Conservation (phyloP, 2,113 vertebrate species). For the Nesogale talazaci region DNA sequence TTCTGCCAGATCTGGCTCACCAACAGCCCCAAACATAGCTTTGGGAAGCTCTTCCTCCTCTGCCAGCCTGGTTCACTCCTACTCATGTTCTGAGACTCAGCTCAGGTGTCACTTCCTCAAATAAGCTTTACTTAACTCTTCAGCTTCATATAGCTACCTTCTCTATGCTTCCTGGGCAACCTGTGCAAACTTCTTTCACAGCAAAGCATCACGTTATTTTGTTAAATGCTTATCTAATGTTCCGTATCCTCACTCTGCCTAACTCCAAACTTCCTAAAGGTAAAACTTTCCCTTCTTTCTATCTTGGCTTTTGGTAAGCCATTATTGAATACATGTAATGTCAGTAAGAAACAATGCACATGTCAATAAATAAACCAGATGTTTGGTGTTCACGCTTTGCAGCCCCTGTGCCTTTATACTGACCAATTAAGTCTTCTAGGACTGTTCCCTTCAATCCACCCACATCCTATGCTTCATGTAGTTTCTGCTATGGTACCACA, state of each 20-base stretch:
- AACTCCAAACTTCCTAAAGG: conserved; percentile 39
- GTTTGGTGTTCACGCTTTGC: not conserved
- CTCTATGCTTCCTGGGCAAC: not conserved
- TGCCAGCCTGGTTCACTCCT: conserved; percentile 59
- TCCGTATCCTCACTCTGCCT: not conserved
- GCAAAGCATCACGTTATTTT: not conserved
- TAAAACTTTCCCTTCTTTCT: conserved; percentile 19
- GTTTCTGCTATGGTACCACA: not conserved
- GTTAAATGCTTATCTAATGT: conserved; percentile 14
- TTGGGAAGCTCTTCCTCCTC: conserved; percentile 42
- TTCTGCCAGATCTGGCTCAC: conserved; percentile 59
- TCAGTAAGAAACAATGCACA: not conserved
- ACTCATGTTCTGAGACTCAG: conserved; percentile 62
- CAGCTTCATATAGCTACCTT: conserved; percentile 1
- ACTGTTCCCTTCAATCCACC: not conserved
- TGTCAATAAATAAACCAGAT: not conserved
- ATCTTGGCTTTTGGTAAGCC: not conserved
- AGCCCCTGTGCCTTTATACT: not conserved
- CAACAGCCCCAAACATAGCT: conserved; percentile 58
- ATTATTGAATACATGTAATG: not conserved
- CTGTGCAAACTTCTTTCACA: not conserved
- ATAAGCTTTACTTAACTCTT: conserved; percentile 65
- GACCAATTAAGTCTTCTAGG: not conserved
- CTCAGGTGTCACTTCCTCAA: conserved; percentile 58
- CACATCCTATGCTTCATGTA: not conserved